These are phyloP conservation scores for Amazona guildingii DNA, from an alignment of 2,113 vertebrate species.

Conservation along the genomic window DNA sequence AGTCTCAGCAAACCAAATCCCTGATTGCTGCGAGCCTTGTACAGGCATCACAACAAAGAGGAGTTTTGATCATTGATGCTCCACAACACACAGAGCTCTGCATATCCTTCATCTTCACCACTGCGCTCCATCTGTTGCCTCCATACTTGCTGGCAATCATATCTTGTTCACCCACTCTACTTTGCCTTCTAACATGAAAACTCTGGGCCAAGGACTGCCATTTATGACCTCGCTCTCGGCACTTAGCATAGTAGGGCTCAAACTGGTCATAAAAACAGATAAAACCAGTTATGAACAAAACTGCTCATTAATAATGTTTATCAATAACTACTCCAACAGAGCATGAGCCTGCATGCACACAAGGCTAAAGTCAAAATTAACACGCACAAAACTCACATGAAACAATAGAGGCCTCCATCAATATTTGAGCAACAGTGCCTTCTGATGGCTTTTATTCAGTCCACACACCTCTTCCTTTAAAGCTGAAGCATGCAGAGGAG, in stretches of 20 bases:
- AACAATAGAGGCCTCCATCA: background rate
- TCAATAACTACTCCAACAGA: background rate
- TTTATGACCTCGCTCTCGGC: rapidly evolving
- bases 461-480: background rate
- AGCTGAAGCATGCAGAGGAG: background rate
- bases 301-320: background rate
- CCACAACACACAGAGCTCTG: background rate
- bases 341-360: background rate
- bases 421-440: background rate
- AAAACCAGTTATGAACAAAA: background rate
- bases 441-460: background rate
- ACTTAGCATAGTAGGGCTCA: background rate
- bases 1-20: slow-evolving; percentile 37
- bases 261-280: rapidly evolving
- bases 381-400: background rate
- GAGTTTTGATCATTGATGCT: slow-evolving; percentile 30
- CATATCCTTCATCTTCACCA: background rate
- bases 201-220: background rate
- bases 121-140: slow-evolving; percentile 23
- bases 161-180: background rate
- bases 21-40: background rate
- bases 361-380: background rate
- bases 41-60: slow-evolving; percentile 27
- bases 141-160: rapidly evolving
- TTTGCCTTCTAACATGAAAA: background rate